A percentile compares a stretch with the other conserved stretches of the same genome.
These are phyloP conservation scores for Morphnarchus princeps DNA, from an alignment of 2,113 vertebrate species.

Conservation along the genomic window DNA sequence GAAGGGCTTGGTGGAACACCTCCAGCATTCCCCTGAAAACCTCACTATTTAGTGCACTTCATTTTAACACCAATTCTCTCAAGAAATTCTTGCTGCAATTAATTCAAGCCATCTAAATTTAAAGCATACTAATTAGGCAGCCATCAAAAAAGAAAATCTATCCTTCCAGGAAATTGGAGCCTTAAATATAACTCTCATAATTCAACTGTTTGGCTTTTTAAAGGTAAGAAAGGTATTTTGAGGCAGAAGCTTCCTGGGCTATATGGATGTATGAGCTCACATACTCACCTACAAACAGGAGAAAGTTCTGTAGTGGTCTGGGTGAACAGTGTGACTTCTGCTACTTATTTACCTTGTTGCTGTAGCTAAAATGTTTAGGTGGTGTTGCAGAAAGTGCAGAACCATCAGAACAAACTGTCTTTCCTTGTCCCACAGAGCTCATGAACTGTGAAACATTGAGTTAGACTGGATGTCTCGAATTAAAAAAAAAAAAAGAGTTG, in stretches of 20 bases:
- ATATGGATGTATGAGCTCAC: not conserved
- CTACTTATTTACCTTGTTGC: not conserved
- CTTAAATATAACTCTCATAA: slow-evolving; percentile 60
- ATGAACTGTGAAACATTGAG: not conserved
- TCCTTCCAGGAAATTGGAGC: slow-evolving; percentile 58
- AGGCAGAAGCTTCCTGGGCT: not conserved
- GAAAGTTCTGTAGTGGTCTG: not conserved
- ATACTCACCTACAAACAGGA: not conserved
- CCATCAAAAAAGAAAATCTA: slow-evolving; percentile 41
- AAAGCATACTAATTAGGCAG: slow-evolving; percentile 68
- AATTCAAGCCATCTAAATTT: slow-evolving; percentile 70
- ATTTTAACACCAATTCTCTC: slow-evolving; percentile 37
- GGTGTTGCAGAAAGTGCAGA: not conserved
- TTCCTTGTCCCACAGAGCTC: not conserved
- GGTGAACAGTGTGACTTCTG: not conserved
- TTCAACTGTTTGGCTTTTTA: slow-evolving; percentile 44
- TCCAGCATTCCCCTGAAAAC: slow-evolving; percentile 40
- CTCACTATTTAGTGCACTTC: slow-evolving; percentile 37
- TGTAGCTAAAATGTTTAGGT: not conserved
- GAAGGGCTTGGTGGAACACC: slow-evolving; percentile 17
- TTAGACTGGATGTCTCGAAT: not conserved
- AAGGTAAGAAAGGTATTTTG: not conserved
- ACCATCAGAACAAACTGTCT: not conserved
- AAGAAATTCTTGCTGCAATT: slow-evolving; percentile 64
- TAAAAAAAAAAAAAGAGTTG: not conserved